Base-by-base conservation (phyloP, 2,113 vertebrate species). In the Tupaia chinensis region DNA sequence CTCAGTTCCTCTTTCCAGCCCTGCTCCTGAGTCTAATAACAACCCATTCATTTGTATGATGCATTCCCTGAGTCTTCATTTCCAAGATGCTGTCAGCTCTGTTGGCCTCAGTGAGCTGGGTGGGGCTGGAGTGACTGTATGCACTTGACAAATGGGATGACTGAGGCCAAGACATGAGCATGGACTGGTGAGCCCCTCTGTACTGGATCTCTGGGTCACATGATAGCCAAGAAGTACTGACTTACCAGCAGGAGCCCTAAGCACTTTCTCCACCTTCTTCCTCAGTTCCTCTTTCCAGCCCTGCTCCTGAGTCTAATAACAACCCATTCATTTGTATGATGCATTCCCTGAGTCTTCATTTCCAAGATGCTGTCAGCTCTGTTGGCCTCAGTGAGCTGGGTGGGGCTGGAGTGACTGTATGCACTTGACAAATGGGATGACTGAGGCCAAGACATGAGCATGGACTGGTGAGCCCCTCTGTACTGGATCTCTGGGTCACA, bases 11-110 rank as follows among this genome's bases (percentile, higher is more conserved):
- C 85, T 32, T 10, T 34, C 22, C 9, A 54, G 22, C 29, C 78
- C 32, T 3, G 44, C 29, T 61, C 76, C 94, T 44, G 80, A 81
- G 66, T 89, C 87, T 34, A 83, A 96, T 91, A 76, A 89, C 72
- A 93, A 63, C 56, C 1, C 70, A 25, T 66, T 69, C 17, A 1
- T 95, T 97, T 93, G 89, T 89, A 94, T 2, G 8, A 58, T n/a
- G 56, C 0, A 0, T 25, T 76, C 56, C 3, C 32, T 0, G 91
- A 70, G 69, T 96, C 32, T 79, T 96, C 82, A 12, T 94, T 96
- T 89, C 54, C 63, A 12, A 85, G 66, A 70, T 7, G 9, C 34
- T 32, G 15, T 53, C 44, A 25, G 29, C 56, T 76, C 19, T 27
- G 0, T 74, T 25, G 44, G 58, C 68, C 15, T 77, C 79, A 63